Evolutionary conservation across 2,888 invertebrate species (phyloP), one percentile per base, ranked within the genome.

Genomic region (Trichogramma dendrolimi): DNA sequence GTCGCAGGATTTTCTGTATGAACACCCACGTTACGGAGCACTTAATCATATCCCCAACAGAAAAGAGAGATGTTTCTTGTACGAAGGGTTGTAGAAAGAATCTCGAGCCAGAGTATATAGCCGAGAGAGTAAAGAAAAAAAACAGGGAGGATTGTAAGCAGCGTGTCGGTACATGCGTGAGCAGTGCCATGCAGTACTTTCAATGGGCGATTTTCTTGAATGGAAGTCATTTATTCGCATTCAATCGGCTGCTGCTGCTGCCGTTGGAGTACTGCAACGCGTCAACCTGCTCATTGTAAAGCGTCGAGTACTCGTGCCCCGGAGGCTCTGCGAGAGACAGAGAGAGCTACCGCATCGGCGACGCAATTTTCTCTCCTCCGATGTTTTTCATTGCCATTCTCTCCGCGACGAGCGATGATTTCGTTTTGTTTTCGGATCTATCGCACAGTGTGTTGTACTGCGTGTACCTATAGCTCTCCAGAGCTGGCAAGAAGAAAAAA

Each of bases 151-250:
- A 50, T 49, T 4, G 11, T 43, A 14, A 8, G n/a, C 6, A 60
- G 27, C 27, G 27, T 27, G 27, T 27, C 27, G 27, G 27, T 27
- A 27, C 27, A 27, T 27, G 27, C 27, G 27, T 27, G 27, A 27
- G 27, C 27, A 27, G 27, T 27, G 27, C 27, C 27, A 27, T 27
- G 27, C 27, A 27, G 27, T 27, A 10, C 56, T 8, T 50, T 59
- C 61, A 61, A 59, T 75, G 74, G 73, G 72, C 74, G 75, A 75
- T 71, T 69, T 60, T 68, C 69, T 68, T 75, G 75, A 76, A 76
- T 76, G 72, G 73, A 69, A 72, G 72, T 76, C 76, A 75, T 76
- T 76, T 74, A 73, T 75, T 75, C 71, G 73, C 71, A 75, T 76
- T 76, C 75, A 75, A 60, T 61, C 40, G 61, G 61, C 54, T 54